A percentile compares a stretch with the other conserved stretches of the same genome.
These are phyloP conservation scores for Microcebus jonahi DNA, from an alignment of 2,113 vertebrate species.

Conservation along the genomic window DNA sequence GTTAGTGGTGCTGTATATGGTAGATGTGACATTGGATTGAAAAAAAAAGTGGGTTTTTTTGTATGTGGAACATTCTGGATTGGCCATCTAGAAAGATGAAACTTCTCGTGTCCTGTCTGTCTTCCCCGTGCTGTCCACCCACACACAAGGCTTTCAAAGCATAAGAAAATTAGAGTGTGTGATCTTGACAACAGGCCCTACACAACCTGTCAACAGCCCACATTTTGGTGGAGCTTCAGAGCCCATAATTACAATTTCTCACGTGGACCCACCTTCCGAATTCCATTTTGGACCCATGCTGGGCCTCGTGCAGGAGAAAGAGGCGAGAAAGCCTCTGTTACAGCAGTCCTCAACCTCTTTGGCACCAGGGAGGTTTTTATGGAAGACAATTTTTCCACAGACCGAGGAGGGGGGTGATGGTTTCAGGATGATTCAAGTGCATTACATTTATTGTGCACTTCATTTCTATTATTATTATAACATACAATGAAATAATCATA, in stretches of 20 bases:
- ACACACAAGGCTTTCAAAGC: not conserved
- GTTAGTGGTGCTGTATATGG: accelerated
- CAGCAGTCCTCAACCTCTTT: no score
- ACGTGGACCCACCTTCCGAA: not conserved
- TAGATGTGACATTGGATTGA: not conserved
- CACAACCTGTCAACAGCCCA: not conserved
- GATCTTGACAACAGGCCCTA: not conserved
- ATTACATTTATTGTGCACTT: no score
- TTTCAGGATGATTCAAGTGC: no score
- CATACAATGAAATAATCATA: no score
- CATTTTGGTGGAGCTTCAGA: not conserved
- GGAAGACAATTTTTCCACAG: no score
- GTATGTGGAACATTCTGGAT: not conserved
- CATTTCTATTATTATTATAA: no score
- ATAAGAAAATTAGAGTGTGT: not conserved
- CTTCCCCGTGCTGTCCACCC: not conserved
- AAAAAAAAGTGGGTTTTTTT: not conserved
- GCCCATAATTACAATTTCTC: not conserved
- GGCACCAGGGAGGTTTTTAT: no score
- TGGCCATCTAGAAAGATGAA: not conserved
- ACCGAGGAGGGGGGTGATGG: no score
- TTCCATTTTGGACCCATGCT: not conserved
- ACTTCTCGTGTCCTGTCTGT: not conserved
- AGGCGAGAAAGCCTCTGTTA: not conserved
- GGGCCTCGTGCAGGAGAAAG: not conserved